Evolutionary conservation across 2,113 vertebrate species (phyloP).

Genomic region (Calidris pygmaea): DNA sequence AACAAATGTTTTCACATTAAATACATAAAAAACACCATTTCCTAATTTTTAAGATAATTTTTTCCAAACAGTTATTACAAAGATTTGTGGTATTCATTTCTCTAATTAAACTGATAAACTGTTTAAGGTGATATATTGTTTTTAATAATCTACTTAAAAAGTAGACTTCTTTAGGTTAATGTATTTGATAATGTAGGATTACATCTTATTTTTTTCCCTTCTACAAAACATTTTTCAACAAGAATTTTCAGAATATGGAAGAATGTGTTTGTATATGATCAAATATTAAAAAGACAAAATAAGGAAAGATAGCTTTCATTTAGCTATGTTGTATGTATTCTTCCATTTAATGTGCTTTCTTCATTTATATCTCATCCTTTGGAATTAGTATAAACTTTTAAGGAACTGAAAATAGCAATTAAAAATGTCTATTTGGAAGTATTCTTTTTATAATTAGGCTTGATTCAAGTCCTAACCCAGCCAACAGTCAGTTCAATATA

Average conservation of each 20-base stretch:
- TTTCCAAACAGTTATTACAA: not conserved
- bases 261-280: not conserved
- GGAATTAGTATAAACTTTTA: not conserved
- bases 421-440: not conserved
- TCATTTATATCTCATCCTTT: not conserved
- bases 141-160: not conserved
- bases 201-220: not conserved
- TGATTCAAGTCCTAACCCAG: not conserved
- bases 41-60: not conserved
- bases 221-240: not conserved
- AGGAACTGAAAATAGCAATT: not conserved
- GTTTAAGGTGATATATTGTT: not conserved
- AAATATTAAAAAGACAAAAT: not conserved
- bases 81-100: not conserved
- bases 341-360: not conserved
- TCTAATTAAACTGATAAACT: not conserved
- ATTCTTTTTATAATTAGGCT: not conserved
- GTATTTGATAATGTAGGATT: not conserved
- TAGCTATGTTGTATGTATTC: too few species aligned
- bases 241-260: not conserved
- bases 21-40: not conserved
- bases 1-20: not conserved
- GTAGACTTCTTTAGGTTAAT: not conserved
- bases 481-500: not conserved
- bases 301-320: not conserved